phyloP scores from a whole-genome alignment of 2,797 vertebrate genomes.

The Fistularia tabacaria region DNA sequence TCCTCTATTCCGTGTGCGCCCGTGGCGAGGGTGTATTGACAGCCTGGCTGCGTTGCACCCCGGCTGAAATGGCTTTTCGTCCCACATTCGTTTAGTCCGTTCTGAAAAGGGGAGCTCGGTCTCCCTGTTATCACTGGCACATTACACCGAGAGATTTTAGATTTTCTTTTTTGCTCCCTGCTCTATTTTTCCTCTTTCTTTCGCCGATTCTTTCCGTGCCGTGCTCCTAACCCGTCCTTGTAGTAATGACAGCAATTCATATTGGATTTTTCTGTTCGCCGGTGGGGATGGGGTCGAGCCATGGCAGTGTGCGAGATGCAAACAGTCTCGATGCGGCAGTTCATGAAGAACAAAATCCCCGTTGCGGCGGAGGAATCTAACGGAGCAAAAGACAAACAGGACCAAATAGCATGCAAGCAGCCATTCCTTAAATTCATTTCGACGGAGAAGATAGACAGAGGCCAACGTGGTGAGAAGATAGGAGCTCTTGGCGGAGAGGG shows the following conservation, averaged over 20 bases:
- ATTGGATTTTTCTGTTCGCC: constrained; percentile 66
- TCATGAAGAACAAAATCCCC: constrained; percentile 45
- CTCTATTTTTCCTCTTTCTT: constrained; percentile 50
- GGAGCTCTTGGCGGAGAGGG: constrained; percentile 26
- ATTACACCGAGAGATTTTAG: constrained; percentile 65
- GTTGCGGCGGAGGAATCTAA: constrained; percentile 16
- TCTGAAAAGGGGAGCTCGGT: constrained; percentile 64
- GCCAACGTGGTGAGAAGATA: constrained; percentile 7
- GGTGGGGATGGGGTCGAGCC: constrained; percentile 57
- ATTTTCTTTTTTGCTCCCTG: constrained; percentile 54
- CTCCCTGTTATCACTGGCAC: constrained; percentile 60
- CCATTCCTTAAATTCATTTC: constrained; percentile 20
- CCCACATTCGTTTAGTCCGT: constrained; percentile 53
- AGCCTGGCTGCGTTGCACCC: constrained; percentile 32
- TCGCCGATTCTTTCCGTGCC: constrained; percentile 19
- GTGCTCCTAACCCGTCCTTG: constrained; percentile 48
- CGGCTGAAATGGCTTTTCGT: constrained; percentile 63
- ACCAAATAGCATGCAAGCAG: constrained; percentile 10
- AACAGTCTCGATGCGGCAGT: constrained; percentile 51
- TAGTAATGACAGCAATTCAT: constrained; percentile 67
- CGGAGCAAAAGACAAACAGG: constrained; percentile 11
- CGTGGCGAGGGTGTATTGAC: constrained; percentile 46
- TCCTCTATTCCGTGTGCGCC: too few species aligned
- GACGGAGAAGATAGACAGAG: constrained; percentile 16
- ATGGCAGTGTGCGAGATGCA: constrained; percentile 36